phyloP scores from a whole-genome alignment of 2,888 invertebrate genomes.

The Hydrotaea cyrtoneurina region DNA sequence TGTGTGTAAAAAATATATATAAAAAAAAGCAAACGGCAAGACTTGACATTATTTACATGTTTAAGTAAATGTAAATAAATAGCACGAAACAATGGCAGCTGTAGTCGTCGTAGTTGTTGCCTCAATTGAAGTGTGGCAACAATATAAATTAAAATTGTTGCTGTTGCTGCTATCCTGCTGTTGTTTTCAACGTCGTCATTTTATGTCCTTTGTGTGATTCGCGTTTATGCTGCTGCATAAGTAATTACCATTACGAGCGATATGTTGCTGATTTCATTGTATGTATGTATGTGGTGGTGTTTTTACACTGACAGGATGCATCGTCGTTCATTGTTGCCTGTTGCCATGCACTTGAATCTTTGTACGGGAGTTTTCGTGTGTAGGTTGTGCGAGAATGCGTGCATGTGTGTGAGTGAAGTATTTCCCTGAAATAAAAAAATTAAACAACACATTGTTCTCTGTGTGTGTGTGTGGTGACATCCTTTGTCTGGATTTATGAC shows the following conservation, averaged over 20 bases:
- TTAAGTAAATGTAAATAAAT: conserved; percentile 15
- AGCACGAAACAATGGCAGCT: neutral
- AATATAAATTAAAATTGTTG: conserved; percentile 41
- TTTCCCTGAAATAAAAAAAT: conserved; percentile 17
- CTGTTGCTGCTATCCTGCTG: neutral
- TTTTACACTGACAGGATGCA: neutral
- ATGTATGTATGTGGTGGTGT: neutral
- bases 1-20: neutral
- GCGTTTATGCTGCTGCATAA: conserved; percentile 1
- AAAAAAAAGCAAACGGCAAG: neutral
- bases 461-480: conserved; percentile 7
- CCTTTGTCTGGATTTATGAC: conserved; percentile 4
- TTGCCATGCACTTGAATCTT: neutral
- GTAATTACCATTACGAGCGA: conserved; percentile 16
- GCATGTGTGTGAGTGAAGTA: neutral
- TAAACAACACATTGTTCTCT: conserved; percentile 13
- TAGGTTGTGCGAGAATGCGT: no score
- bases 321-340: neutral
- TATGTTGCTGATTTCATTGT: neutral
- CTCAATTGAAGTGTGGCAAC: conserved; percentile 34
- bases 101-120: conserved; percentile 37
- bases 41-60: conserved; percentile 11
- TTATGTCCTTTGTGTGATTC: neutral
- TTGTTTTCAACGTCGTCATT: neutral
- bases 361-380: neutral